A percentile compares a stretch with the other conserved stretches of the same genome.
Evolutionary conservation across 2,888 invertebrate genomes (phyloP).

Genomic region (Limnephilus marmoratus): DNA sequence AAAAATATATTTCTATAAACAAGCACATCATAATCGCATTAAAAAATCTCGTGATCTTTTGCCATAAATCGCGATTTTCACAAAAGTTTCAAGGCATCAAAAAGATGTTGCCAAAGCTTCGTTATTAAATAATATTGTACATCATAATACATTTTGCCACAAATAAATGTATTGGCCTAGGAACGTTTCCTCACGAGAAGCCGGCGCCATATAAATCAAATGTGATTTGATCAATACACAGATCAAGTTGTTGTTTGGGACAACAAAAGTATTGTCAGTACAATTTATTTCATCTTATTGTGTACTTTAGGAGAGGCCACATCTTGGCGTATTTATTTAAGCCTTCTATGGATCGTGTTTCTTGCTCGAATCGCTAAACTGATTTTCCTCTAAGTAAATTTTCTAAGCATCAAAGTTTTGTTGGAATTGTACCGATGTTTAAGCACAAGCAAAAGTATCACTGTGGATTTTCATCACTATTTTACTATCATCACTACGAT

Average conservation of each 20-base stretch:
- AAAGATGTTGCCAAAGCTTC: neutral
- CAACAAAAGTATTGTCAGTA: constrained; percentile 62
- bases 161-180: neutral
- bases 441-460: no score
- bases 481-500: no score
- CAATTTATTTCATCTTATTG: constrained; percentile 61
- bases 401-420: neutral
- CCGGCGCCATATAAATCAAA: constrained; percentile 57
- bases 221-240: constrained; percentile 57
- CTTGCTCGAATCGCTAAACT: neutral
- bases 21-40: neutral
- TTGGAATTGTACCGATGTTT: no score
- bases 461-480: no score
- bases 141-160: neutral
- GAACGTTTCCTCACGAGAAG: neutral
- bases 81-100: neutral
- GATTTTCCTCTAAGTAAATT: neutral
- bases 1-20: no score
- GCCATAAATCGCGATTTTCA: neutral
- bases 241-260: constrained; percentile 58
- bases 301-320: neutral
- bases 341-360: neutral
- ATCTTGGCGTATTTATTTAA: constrained; percentile 25
- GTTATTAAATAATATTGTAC: neutral
- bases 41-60: neutral